phyloP scores from a whole-genome alignment of 2,113 vertebrate genomes.

The Canis aureus region DNA sequence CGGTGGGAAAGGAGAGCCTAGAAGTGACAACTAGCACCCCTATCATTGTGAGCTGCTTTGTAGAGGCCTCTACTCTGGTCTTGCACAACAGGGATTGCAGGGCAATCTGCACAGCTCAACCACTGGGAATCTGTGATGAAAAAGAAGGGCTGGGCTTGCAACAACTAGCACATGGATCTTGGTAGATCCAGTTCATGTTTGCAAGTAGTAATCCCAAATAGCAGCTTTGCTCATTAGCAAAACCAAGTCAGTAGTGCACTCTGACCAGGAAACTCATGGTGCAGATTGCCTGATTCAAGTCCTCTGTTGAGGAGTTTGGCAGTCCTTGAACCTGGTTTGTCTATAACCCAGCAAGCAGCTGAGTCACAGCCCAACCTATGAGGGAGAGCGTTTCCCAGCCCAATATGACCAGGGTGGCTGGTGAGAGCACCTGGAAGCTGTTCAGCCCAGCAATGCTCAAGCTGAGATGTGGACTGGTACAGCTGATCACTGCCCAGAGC shows the following conservation, averaged over 20 bases:
- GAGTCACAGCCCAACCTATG: not conserved
- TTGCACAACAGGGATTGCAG: not conserved
- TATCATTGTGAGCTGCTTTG: not conserved
- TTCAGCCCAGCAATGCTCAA: not conserved
- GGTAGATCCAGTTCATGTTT: not conserved
- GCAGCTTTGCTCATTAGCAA: not conserved
- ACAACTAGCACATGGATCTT: not conserved
- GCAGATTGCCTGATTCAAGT: not conserved
- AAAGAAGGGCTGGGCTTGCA: not conserved
- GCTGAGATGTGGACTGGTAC: not conserved
- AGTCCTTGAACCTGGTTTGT: not conserved
- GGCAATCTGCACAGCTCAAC: not conserved
- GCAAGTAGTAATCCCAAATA: not conserved
- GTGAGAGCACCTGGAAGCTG: not conserved
- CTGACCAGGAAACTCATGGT: not conserved
- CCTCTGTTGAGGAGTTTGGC: not conserved
- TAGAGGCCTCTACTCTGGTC: not conserved
- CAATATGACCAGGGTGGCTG: not conserved
- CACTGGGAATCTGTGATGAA: not conserved
- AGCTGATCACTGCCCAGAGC: not conserved
- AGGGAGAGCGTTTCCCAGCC: not conserved
- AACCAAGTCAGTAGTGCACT: not conserved
- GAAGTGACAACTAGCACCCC: not conserved
- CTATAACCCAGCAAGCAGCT: not conserved
- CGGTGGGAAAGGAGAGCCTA: not conserved